Evolutionary conservation across 2,797 vertebrate genomes (phyloP).

Genomic region (Xiphorhynchus erythropygius): DNA sequence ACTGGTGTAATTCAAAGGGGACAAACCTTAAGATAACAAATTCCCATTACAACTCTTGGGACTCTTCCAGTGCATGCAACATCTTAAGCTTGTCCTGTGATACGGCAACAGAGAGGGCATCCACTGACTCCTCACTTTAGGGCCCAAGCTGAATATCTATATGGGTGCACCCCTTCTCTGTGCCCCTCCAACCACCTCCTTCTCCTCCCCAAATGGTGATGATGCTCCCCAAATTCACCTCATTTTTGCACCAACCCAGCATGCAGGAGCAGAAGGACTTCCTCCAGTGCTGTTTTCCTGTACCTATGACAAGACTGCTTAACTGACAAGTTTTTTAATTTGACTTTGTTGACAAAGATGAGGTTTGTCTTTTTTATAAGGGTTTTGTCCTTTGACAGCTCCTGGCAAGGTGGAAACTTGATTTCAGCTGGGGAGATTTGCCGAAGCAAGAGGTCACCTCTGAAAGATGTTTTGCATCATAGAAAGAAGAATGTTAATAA

Average conservation of each 20-base stretch:
- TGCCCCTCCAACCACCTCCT: background rate
- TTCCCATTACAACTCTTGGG: background rate
- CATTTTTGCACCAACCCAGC: background rate
- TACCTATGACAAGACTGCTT: background rate
- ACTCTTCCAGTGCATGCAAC: background rate
- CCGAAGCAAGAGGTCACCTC: background rate
- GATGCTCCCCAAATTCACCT: rapidly evolving
- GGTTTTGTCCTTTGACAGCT: background rate
- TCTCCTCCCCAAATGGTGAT: background rate
- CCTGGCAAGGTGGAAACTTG: background rate
- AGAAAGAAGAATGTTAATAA: background rate
- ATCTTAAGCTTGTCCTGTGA: background rate
- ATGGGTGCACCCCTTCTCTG: background rate
- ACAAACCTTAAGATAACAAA: background rate
- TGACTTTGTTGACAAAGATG: background rate
- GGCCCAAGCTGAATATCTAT: background rate
- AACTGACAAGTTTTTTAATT: background rate
- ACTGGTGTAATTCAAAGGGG: background rate
- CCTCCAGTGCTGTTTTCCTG: background rate
- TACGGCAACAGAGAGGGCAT: background rate
- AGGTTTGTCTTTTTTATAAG: background rate
- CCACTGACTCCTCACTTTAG: background rate
- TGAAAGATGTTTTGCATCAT: background rate
- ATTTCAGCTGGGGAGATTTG: background rate
- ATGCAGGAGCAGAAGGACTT: background rate